Conservation (phyloP, 2,888 invertebrate genomes). For the Tetranychus piercei region DNA sequence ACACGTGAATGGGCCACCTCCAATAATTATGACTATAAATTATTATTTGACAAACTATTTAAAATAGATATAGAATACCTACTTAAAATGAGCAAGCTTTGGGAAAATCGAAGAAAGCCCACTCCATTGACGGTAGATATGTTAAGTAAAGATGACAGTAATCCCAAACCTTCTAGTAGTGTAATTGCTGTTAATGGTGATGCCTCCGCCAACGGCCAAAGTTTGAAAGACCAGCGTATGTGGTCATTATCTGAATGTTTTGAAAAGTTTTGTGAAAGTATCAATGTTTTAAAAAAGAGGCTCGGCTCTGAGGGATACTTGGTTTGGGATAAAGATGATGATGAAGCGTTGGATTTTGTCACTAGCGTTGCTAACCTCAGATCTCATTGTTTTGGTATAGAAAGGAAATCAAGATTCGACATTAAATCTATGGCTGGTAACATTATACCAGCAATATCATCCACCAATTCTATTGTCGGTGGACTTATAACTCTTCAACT, state of each 20-base stretch:
- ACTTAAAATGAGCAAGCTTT: slow-evolving; percentile 78
- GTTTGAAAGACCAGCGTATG: slow-evolving; percentile 51
- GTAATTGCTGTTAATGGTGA: slow-evolving; percentile 31
- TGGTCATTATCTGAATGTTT: slow-evolving; percentile 62
- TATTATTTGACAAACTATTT: slow-evolving; percentile 80
- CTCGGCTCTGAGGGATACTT: slow-evolving; percentile 36
- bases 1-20: slow-evolving; percentile 77
- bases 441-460: slow-evolving; percentile 97
- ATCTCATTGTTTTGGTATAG: slow-evolving; percentile 42
- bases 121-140: slow-evolving; percentile 45
- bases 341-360: slow-evolving; percentile 82
- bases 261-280: slow-evolving; percentile 48
- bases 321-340: slow-evolving; percentile 95
- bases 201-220: slow-evolving; percentile 33
- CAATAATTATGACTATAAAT: slow-evolving; percentile 57
- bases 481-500: slow-evolving; percentile 82
- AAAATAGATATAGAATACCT: slow-evolving; percentile 83
- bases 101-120: slow-evolving; percentile 71
- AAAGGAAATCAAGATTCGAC: slow-evolving; percentile 23
- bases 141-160: slow-evolving; percentile 9
- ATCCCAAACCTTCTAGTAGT: slow-evolving; percentile 33
- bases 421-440: slow-evolving; percentile 80
- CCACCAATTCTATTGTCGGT: slow-evolving; percentile 92
- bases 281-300: slow-evolving; percentile 40
- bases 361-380: slow-evolving; percentile 84